phyloP scores from a whole-genome alignment of 2,113 vertebrate genomes.

The Pristiophorus japonicus region DNA sequence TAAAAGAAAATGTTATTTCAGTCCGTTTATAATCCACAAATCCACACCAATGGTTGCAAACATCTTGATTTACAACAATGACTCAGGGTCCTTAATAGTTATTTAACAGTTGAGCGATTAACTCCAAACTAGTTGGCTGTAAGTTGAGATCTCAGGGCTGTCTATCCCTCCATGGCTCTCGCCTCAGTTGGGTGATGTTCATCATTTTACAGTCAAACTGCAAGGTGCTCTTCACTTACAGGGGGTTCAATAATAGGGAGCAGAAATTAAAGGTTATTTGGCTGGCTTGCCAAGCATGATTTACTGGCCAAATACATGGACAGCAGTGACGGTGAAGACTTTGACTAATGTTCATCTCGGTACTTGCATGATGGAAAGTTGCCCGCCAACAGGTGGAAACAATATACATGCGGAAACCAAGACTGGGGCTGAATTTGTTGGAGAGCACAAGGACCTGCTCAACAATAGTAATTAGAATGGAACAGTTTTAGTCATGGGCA shows the following conservation, averaged over 20 bases:
- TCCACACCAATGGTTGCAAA: too few species aligned
- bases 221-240: neutral
- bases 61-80: too few species aligned
- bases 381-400: too few species aligned
- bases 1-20: too few species aligned
- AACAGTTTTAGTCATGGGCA: too few species aligned
- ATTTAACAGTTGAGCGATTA: neutral
- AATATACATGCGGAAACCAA: neutral
- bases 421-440: neutral
- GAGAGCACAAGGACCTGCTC: neutral
- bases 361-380: neutral
- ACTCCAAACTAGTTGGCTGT: neutral
- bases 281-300: neutral
- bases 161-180: neutral
- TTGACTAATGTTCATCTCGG: neutral
- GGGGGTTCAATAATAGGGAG: neutral
- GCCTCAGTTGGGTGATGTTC: neutral
- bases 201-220: neutral
- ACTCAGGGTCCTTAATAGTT: too few species aligned
- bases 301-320: neutral
- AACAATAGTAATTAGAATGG: neutral
- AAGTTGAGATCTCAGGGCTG: neutral
- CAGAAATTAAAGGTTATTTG: neutral
- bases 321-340: neutral
- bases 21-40: too few species aligned